A percentile compares a stretch with the other conserved stretches of the same genome.
Evolutionary conservation across 2,113 vertebrate genomes (phyloP).

Genomic region (Nicator chloris): DNA sequence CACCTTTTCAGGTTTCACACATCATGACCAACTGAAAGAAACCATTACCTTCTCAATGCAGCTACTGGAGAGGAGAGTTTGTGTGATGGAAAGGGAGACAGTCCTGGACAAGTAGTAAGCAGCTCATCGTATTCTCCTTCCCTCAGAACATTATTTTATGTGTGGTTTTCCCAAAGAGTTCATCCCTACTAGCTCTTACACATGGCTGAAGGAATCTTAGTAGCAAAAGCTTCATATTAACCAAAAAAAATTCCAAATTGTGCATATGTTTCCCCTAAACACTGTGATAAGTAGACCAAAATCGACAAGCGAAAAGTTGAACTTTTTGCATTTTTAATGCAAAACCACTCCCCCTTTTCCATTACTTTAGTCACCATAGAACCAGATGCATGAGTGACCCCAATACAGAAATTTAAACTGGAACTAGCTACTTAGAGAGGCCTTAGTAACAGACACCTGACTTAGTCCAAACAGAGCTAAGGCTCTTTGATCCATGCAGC

Average conservation of each 20-base stretch:
- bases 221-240: not conserved
- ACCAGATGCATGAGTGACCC: not conserved
- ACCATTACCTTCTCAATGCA: not conserved
- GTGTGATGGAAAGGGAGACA: not conserved
- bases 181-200: not conserved
- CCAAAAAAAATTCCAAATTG: not conserved
- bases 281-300: not conserved
- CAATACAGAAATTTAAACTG: not conserved
- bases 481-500: not conserved
- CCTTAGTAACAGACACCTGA: not conserved
- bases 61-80: not conserved
- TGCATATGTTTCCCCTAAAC: not conserved
- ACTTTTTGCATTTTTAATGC: not conserved
- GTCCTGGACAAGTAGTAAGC: not conserved
- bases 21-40: not conserved
- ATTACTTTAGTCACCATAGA: not conserved
- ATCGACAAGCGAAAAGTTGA: not conserved
- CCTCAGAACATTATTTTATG: not conserved
- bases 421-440: not conserved
- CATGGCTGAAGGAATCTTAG: not conserved
- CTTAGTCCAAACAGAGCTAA: not conserved
- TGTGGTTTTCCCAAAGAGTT: not conserved
- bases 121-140: not conserved
- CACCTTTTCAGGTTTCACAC: conserved; percentile 8
- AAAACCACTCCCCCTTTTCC: not conserved